Evolutionary conservation across 64 coral and sea anemone genomes (phyloP), one percentile per base, ranked within the genome.

Genomic region (Pocillopora damicornis): DNA sequence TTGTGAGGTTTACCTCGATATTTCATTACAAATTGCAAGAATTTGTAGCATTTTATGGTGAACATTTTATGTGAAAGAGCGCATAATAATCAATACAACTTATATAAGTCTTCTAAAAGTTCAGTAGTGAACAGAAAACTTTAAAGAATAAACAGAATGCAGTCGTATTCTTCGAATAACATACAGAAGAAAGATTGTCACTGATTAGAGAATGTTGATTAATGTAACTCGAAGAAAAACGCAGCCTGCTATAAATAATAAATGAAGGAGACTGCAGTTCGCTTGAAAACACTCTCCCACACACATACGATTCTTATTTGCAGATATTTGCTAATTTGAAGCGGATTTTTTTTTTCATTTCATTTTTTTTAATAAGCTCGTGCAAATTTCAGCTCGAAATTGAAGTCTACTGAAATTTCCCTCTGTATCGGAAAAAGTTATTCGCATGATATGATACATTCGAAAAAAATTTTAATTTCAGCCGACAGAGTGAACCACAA

Each of bases 191-290:
- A 71, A 71, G 25, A 23, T 71, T 11, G 11, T 37, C 18, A 9
- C 63, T 66, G 60, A 26, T 15, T 25, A 85, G 37, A 38, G 71
- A 25, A 71, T 14, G n/a, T 38, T n/a, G 15, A 35, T 72, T 20
- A 23, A 23, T 25, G 36, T 18, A 51, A 83, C 16, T 65, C 17
- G 68, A 83, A 63, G 14, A 83, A 63, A 67, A 66, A 83, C 63
- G 22, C 81, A 57, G 38, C 18, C 38, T 11, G 20, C 15, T 17
- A 85, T 85, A 58, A 85, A 85, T 85, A 85, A 85, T 85, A 57
- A 2, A 85, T 72, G 23, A 85, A 38, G 11, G 11, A 15, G 13
- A 58, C 11, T 51, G 72, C 67, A 72, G 38, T 66, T 22, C 35
- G 36, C 37, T 17, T 45, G 22, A 73, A 73, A 85, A 68, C 68